Conservation (phyloP, 2,113 vertebrate species). For the Leptobrachium leishanense region DNA sequence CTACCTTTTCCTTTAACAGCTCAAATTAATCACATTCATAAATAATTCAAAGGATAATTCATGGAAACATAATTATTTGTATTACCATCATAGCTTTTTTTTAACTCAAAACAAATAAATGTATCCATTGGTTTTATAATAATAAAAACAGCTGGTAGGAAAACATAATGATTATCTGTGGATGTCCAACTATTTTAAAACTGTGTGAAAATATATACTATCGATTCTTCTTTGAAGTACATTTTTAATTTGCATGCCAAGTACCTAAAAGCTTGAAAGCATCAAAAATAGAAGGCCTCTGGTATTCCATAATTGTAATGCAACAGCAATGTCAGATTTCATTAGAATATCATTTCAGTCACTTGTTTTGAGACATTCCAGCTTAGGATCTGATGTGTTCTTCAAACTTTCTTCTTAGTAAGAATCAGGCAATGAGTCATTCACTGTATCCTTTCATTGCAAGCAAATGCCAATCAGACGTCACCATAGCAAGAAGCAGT, state of each 20-base stretch:
- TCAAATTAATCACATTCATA: constrained; percentile 47
- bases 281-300: constrained; percentile 47
- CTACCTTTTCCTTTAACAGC: constrained; percentile 54
- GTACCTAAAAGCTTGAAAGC: constrained; percentile 52
- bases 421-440: neutral
- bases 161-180: constrained; percentile 56
- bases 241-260: constrained; percentile 68
- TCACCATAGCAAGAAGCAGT: neutral
- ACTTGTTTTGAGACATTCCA: constrained; percentile 21
- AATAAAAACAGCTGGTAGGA: constrained; percentile 52
- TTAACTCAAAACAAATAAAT: neutral
- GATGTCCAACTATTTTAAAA: constrained; percentile 51
- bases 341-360: constrained; percentile 51
- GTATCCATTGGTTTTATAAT: constrained; percentile 13
- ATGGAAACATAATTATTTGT: constrained; percentile 52
- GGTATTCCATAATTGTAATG: constrained; percentile 57
- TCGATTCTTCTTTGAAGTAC: constrained; percentile 62
- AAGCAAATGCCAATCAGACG: constrained; percentile 5
- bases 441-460: neutral
- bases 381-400: constrained; percentile 1
- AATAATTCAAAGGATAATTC: constrained; percentile 62
- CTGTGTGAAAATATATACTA: constrained; percentile 58
- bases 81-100: constrained; percentile 37
- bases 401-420: constrained; percentile 12
- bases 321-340: constrained; percentile 52